phyloP scores from a whole-genome alignment of 2,888 invertebrate genomes.

The Caenorhabditis zanzibari region DNA sequence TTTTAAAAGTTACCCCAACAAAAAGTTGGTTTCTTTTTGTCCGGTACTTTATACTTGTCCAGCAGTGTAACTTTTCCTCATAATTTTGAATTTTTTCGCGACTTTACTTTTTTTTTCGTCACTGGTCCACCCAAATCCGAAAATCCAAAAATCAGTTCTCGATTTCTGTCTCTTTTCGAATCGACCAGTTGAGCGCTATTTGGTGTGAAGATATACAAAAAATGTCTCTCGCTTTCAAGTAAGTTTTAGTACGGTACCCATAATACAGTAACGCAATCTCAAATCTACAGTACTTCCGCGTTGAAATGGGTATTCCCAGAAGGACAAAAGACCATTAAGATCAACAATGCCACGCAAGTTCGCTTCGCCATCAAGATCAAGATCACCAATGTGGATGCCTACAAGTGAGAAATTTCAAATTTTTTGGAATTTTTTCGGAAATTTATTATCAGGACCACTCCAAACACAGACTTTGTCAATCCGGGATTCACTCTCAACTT shows the following conservation, averaged over 20 bases:
- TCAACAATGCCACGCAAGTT: constrained; percentile 29
- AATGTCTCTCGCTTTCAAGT: constrained; percentile 54
- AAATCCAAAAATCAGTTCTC: constrained; percentile 1
- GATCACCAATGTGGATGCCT: constrained; percentile 49
- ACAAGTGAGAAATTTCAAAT: constrained; percentile 16
- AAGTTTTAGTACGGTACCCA: background rate
- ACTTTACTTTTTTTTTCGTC: no score
- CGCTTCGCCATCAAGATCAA: constrained; percentile 57
- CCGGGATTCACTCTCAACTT: constrained; percentile 54
- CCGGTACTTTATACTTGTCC: no score
- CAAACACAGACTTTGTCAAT: constrained; percentile 45
- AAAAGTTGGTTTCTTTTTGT: no score
- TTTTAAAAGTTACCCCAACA: no score
- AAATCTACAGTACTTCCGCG: constrained; percentile 38
- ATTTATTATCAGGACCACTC: constrained; percentile 58
- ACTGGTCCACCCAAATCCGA: background rate
- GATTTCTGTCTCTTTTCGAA: background rate
- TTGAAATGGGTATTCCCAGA: constrained; percentile 63
- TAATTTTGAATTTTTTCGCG: no score
- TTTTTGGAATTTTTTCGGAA: no score
- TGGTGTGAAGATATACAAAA: constrained; percentile 1
- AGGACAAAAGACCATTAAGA: constrained; percentile 46
- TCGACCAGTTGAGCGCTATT: constrained; percentile 18
- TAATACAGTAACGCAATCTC: no score
- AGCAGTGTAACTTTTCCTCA: no score